Base-by-base conservation (phyloP, 2,113 vertebrate species). In the Casuarius casuarius region DNA sequence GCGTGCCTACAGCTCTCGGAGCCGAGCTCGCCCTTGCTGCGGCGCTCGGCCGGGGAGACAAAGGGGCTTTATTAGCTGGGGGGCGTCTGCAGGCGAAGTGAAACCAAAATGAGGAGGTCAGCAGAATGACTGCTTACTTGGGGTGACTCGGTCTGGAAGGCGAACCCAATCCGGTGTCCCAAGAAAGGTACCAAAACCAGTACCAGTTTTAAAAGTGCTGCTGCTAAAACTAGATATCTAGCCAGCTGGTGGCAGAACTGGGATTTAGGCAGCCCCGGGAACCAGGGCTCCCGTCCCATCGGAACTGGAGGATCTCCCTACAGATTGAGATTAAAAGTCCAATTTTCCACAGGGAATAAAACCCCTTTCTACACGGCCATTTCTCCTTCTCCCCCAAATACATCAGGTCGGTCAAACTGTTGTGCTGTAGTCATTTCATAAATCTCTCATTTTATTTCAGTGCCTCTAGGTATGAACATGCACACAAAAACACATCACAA, bases 21-120 rank as follows among this genome's bases (percentile, higher is more conserved):
- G 44, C 77, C 31, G 68, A 54, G 20, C 59, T 93, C 1, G 0
- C 0, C 3, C 63, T 84, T 9, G 0, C 33, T 11, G 0, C 31
- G 12, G 28, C 12, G 33, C 44, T 44, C 28, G 17, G 17, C 18
- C 6, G 0, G 48, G 56, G 49, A 65, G 63, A 91, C 54, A 95
- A 89, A 92, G 71, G 40, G 38, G 38, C 54, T 40, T 83, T 95
- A 66, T 74, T 73, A 78, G 8, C 44, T 49, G 31, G 23, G 12
- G 23, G 40, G 22, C 83, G 66, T 54, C 82, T 79, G 58, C 33
- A 76, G 51, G 33, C 44, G 71, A 95, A 87, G 6, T 31, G 26
- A 91, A 87, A 92, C 25, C 49, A 71, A 74, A 82, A 48, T 33
- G 35, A 87, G 26, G 54, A 75, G 13, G 2, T 66, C 48, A 94